Percentiles rank a stretch among this genome's conserved stretches.
These are phyloP conservation scores for Palaemon carinicauda DNA, from an alignment of 1,140 invertebrate species.

Conservation along the genomic window DNA sequence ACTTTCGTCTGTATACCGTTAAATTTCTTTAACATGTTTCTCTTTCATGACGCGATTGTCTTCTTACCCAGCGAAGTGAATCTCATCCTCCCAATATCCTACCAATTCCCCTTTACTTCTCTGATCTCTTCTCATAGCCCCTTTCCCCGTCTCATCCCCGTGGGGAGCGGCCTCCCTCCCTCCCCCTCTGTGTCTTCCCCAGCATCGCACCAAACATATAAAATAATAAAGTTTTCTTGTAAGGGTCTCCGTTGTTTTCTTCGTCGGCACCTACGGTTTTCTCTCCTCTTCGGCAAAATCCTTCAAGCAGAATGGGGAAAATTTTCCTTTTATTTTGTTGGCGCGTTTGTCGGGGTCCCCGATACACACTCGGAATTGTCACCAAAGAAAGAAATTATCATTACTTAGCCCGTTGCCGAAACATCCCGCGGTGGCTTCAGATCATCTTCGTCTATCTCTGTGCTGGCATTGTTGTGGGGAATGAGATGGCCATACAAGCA, in stretches of 20 bases:
- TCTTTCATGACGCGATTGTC: no score
- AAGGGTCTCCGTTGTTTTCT: not conserved
- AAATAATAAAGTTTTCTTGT: constrained; percentile 12
- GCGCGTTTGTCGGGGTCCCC: constrained; percentile 12
- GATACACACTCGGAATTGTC: constrained; percentile 33
- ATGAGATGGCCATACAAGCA: not conserved
- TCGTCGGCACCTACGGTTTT: constrained; percentile 7
- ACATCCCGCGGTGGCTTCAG: not conserved
- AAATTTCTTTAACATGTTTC: no score
- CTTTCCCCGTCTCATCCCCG: no score
- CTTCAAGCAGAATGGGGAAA: constrained; percentile 26
- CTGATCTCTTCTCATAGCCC: no score
- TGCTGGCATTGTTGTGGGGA: not conserved
- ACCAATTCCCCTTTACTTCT: no score
- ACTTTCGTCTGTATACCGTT: no score
- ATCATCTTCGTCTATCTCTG: not conserved
- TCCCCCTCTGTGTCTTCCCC: no score
- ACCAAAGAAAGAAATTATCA: constrained; percentile 36
- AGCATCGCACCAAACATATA: not conserved
- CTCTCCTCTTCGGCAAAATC: constrained; percentile 31
- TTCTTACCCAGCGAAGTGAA: no score
- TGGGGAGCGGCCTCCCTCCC: not conserved
- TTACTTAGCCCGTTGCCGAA: constrained; percentile 10
- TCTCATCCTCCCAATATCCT: no score
- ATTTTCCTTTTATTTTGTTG: constrained; percentile 35